Evolutionary conservation across 2,888 invertebrate genomes (phyloP), one percentile per base, ranked within the genome.

Genomic region (Cheiracanthium punctorium): DNA sequence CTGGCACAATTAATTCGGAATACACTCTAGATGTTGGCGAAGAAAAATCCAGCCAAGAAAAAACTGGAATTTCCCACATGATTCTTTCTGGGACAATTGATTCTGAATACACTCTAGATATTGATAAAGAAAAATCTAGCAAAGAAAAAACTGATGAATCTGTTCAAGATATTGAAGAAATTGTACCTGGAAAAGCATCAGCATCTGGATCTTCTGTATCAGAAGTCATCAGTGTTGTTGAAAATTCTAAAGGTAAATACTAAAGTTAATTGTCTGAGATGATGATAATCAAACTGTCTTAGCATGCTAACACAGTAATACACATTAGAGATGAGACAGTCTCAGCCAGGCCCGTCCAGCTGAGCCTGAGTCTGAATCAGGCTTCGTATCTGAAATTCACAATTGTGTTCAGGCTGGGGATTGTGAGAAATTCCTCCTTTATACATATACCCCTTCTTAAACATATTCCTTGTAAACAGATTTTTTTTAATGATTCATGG

Each of bases 171-270:
- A 37, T 0, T 28, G 29, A 64, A 24, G 32, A 67, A 32, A 30
- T 28, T 30, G 8, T 12, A 1, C 32, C 29, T 48, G 48, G 76
- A 65, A 58, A 48, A 14, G 14, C 28, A 24, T 85, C 84, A 0
- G 43, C 28, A n/a, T 85, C 84, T 7, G 79, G 73, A 37, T 85
- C 84, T 2, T 58, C 79, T 2, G 28, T 80, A 70, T 85, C 84
- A 17, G 84, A 85, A 70, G 58, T 74, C 24, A 41, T 85, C 14
- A 85, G 84, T 70, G 79, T 79, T 30, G 73, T 79, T 28, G 74
- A 52, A 52, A 74, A 85, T 64, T 74, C 84, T 5, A 71, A 71
- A 28, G 64, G 20, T 65, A 33, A n/a, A n/a, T 24, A n/a, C n/a
- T n/a, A n/a, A 20, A 5, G 12, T n/a, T 10, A 64, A 24, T 64